Evolutionary conservation across 1,140 invertebrate species (phyloP).

Genomic region (Drosophila aff.): DNA sequence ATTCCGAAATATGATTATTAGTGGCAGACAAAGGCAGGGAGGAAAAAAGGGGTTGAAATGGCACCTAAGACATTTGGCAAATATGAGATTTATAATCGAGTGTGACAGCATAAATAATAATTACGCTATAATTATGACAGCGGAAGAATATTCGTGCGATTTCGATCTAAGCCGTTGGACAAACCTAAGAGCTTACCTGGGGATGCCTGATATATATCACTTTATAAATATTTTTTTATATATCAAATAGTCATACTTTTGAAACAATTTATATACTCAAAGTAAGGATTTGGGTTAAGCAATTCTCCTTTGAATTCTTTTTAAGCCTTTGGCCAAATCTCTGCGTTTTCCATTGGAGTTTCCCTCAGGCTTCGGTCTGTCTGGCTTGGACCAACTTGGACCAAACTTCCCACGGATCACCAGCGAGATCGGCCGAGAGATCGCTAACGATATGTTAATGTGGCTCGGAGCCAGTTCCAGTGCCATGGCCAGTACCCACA

Average conservation of each 20-base stretch:
- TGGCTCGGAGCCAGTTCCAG: conserved; percentile 3
- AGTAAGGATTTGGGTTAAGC: conserved; percentile 53
- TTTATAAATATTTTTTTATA: not conserved
- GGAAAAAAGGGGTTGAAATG: conserved; percentile 57
- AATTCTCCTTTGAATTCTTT: conserved; percentile 35
- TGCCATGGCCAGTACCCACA: conserved; percentile 51
- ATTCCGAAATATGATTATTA: conserved; percentile 60
- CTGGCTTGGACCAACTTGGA: conserved; percentile 29
- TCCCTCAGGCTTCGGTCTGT: conserved; percentile 37
- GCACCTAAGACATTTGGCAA: conserved; percentile 67
- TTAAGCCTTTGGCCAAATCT: conserved; percentile 50
- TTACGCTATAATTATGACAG: conserved; percentile 78
- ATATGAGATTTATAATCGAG: conserved; percentile 66
- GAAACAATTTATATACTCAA: conserved; percentile 69
- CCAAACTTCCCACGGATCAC: conserved; percentile 80
- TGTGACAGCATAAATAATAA: conserved; percentile 81
- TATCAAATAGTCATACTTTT: not conserved
- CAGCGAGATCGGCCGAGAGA: conserved; percentile 34
- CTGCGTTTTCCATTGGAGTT: conserved; percentile 56
- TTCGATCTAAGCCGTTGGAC: conserved; percentile 29
- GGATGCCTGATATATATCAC: too few species aligned
- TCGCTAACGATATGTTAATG: conserved; percentile 77
- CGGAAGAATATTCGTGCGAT: conserved; percentile 32
- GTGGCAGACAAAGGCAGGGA: conserved; percentile 18
- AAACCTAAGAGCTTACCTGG: conserved; percentile 50